phyloP scores from a whole-genome alignment of 2,113 vertebrate species.

The Pangasianodon hypophthalmus region DNA sequence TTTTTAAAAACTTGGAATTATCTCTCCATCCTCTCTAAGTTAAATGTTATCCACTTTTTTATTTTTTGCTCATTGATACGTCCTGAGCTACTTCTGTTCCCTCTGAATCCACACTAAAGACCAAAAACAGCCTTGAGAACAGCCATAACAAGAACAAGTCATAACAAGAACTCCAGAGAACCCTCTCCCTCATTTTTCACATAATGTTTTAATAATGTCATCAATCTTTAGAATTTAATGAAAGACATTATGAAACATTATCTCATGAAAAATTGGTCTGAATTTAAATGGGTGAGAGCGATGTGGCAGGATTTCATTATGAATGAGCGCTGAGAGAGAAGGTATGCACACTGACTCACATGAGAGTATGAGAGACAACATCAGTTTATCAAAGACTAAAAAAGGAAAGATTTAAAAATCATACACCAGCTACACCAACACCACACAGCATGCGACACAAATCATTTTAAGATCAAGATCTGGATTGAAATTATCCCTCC shows the following conservation, averaged over 20 bases:
- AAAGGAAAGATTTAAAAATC: too few relatives aligned
- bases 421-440: background rate
- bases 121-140: background rate
- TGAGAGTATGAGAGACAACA: too few relatives aligned
- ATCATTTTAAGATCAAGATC: background rate
- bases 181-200: background rate
- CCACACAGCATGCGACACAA: background rate
- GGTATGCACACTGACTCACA: too few relatives aligned
- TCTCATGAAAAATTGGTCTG: too few relatives aligned
- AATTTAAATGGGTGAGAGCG: too few relatives aligned
- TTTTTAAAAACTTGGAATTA: background rate
- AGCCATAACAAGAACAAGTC: background rate
- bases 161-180: background rate
- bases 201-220: background rate
- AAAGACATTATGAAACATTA: too few relatives aligned
- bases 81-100: background rate
- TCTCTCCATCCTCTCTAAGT: too few relatives aligned
- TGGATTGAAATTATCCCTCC: background rate
- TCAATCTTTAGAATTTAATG: too few relatives aligned
- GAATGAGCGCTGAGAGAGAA: too few relatives aligned
- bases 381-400: too few relatives aligned
- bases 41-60: too few relatives aligned
- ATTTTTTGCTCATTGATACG: background rate
- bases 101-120: background rate
- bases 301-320: too few relatives aligned